Percentiles rank a stretch among this genome's conserved stretches.
phyloP scores from a whole-genome alignment of 2,113 vertebrate genomes.

The Rhineura floridana region DNA sequence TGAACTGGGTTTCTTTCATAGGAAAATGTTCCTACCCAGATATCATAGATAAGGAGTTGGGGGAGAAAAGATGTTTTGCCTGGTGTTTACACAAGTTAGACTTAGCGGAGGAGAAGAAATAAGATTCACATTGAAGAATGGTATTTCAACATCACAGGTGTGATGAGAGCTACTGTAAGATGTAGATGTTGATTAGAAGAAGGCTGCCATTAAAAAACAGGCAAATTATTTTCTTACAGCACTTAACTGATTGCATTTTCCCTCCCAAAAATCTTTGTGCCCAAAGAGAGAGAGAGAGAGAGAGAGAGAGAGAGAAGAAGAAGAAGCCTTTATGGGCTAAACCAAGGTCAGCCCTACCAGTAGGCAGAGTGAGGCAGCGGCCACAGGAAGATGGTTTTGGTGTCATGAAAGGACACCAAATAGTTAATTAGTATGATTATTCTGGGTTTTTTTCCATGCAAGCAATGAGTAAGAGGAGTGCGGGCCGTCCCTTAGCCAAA shows the following conservation, averaged over 20 bases:
- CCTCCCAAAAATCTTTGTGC: neutral
- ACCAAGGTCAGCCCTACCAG: no score
- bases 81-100: neutral
- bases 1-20: neutral
- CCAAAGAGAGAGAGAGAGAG: neutral
- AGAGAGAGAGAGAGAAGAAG: no score
- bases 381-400: no score
- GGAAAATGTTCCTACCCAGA: neutral
- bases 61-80: neutral
- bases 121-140: neutral
- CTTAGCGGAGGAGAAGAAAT: neutral
- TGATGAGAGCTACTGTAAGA: neutral
- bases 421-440: no score
- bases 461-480: no score
- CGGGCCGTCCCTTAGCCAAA: no score
- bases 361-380: no score
- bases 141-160: neutral
- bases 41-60: neutral
- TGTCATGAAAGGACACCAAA: no score
- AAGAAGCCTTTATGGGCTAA: no score
- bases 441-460: no score
- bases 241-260: neutral
- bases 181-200: neutral
- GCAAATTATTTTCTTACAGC: neutral
- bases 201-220: neutral